phyloP scores from a whole-genome alignment of 2,113 vertebrate genomes.

The Cnemophilus loriae region DNA sequence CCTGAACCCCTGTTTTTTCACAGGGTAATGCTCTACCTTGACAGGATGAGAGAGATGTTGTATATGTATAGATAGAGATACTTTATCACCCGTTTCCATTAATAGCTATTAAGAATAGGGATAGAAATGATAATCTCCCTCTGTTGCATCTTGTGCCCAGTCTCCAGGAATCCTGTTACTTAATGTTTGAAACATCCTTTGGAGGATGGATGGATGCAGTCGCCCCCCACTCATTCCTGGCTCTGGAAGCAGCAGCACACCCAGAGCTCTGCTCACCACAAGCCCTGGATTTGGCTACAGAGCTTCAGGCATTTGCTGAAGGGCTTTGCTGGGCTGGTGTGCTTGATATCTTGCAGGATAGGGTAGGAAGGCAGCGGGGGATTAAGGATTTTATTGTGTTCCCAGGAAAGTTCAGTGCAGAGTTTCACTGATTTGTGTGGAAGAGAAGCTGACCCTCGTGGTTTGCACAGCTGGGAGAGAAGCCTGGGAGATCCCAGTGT shows the following conservation, averaged over 20 bases:
- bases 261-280: neutral
- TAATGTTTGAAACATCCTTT: slow-evolving; percentile 2
- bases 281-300: neutral
- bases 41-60: neutral
- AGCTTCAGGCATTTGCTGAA: neutral
- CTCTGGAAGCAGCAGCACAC: neutral
- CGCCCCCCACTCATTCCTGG: neutral
- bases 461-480: neutral
- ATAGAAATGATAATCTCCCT: neutral
- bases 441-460: neutral
- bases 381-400: neutral
- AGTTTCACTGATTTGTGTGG: neutral
- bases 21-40: neutral
- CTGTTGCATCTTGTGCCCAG: neutral
- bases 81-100: neutral
- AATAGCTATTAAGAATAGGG: neutral
- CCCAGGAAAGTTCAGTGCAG: neutral
- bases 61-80: neutral
- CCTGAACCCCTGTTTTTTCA: neutral
- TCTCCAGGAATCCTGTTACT: slow-evolving; percentile 33
- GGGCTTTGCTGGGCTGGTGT: neutral
- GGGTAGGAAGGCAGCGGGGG: neutral
- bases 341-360: slow-evolving; percentile 3
- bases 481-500: neutral
- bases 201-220: neutral